These are phyloP conservation scores for Macrostomum lignano DNA, from an alignment of 1,140 invertebrate species.

Conservation along the genomic window DNA sequence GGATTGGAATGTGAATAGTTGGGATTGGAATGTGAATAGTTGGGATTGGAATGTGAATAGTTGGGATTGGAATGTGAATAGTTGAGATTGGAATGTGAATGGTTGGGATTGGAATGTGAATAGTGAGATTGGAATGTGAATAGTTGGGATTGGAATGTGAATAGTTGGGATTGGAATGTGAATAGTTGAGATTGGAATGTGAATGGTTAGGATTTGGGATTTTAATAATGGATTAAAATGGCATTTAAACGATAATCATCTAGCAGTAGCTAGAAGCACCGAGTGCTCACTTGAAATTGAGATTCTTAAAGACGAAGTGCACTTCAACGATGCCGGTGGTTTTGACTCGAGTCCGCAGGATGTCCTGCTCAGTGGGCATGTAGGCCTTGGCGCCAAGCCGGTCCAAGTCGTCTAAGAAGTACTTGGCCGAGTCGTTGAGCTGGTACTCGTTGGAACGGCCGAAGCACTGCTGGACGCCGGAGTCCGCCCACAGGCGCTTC, in stretches of 20 bases:
- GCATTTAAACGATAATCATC: neutral
- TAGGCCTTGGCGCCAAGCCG: slow-evolving; percentile 81
- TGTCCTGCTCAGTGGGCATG: slow-evolving; percentile 96
- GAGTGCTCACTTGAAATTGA: slow-evolving; percentile 72
- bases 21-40: too few species aligned
- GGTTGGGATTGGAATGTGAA: neutral
- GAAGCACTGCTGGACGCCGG: slow-evolving; percentile 54
- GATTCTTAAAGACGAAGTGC: slow-evolving; percentile 96
- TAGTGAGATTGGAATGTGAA: neutral
- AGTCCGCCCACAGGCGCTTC: slow-evolving; percentile 76
- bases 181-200: too few species aligned
- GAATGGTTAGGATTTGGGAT: neutral
- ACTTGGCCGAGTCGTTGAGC: slow-evolving; percentile 94
- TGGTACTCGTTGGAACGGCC: slow-evolving; percentile 58
- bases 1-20: too few species aligned
- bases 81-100: too few species aligned
- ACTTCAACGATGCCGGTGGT: slow-evolving; percentile 99
- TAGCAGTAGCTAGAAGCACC: neutral
- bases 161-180: too few species aligned
- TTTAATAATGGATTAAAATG: neutral
- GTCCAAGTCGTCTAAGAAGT: slow-evolving; percentile 48
- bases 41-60: too few species aligned
- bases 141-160: neutral
- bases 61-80: too few species aligned
- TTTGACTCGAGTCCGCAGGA: slow-evolving; percentile 89